Conservation (phyloP, 2,888 invertebrate species). For the Metacarcinus magister region DNA sequence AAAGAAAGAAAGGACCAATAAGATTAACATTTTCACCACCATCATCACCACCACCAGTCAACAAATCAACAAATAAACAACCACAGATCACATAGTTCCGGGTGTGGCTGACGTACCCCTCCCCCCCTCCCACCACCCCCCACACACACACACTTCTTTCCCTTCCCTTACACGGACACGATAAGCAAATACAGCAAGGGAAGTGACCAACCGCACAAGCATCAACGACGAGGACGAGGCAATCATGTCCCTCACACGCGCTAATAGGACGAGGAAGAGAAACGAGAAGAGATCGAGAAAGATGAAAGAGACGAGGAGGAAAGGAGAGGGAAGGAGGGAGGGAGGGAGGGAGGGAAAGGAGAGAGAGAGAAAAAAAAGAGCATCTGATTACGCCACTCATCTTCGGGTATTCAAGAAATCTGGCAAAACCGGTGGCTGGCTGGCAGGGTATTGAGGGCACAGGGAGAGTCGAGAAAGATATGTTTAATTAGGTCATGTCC, state of each 20-base stretch:
- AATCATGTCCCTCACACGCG: not conserved
- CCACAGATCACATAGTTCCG: not conserved
- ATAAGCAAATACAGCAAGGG: not conserved
- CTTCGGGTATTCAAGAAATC: not conserved
- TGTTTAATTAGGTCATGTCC: constrained; percentile 42
- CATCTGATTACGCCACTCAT: constrained; percentile 34
- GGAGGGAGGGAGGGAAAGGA: not conserved
- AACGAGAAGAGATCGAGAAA: not conserved
- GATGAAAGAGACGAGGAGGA: not conserved
- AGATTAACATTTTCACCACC: not conserved
- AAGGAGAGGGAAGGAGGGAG: not conserved
- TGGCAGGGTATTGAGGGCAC: not conserved
- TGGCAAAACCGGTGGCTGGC: constrained; percentile 28
- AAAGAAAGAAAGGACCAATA: not conserved
- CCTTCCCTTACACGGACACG: not conserved
- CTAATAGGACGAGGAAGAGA: constrained; percentile 6
- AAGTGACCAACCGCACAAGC: not conserved
- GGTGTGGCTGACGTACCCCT: constrained; percentile 13
- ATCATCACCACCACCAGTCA: not conserved
- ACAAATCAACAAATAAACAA: constrained; percentile 16
- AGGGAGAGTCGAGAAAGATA: constrained; percentile 27
- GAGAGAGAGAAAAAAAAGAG: not conserved
- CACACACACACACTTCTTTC: not conserved
- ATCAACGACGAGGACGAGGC: not conserved
- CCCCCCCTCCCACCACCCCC: not conserved